A percentile compares a stretch with the other conserved stretches of the same genome.
These are phyloP conservation scores for Melopsittacus undulatus DNA, from an alignment of 2,797 vertebrate genomes.

Conservation along the genomic window DNA sequence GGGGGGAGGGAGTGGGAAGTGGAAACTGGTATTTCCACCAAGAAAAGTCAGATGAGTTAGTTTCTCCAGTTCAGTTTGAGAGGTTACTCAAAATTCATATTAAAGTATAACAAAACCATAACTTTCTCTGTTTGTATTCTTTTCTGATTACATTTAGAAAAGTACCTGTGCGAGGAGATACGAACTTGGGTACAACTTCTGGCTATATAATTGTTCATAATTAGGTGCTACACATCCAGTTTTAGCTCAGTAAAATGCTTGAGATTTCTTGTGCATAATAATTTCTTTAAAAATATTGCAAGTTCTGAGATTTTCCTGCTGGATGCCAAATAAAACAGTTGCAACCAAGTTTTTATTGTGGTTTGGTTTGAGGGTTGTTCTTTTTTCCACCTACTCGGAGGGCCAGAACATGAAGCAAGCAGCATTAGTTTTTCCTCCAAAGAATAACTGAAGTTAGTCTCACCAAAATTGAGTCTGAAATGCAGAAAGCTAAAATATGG, in stretches of 20 bases:
- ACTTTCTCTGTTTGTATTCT: background rate
- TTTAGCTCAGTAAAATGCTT: background rate
- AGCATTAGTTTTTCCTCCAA: background rate
- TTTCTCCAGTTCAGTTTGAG: background rate
- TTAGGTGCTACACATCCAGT: background rate
- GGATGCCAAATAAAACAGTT: background rate
- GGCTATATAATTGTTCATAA: background rate
- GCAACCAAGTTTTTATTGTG: background rate
- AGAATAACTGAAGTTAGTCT: background rate
- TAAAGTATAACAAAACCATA: background rate
- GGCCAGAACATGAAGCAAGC: background rate
- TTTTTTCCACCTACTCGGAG: background rate
- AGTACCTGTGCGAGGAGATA: background rate
- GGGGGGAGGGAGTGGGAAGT: accelerated
- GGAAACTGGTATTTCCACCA: background rate
- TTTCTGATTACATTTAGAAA: background rate
- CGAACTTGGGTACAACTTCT: too few relatives aligned
- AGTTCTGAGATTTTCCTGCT: background rate
- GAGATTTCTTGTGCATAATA: background rate
- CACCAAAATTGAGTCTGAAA: background rate
- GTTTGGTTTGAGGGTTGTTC: background rate
- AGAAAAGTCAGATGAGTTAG: background rate
- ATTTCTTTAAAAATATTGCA: background rate
- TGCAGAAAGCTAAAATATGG: background rate
- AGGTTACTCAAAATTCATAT: background rate